These are phyloP conservation scores for Deroptyus accipitrinus DNA, from an alignment of 2,113 vertebrate genomes.

Conservation along the genomic window DNA sequence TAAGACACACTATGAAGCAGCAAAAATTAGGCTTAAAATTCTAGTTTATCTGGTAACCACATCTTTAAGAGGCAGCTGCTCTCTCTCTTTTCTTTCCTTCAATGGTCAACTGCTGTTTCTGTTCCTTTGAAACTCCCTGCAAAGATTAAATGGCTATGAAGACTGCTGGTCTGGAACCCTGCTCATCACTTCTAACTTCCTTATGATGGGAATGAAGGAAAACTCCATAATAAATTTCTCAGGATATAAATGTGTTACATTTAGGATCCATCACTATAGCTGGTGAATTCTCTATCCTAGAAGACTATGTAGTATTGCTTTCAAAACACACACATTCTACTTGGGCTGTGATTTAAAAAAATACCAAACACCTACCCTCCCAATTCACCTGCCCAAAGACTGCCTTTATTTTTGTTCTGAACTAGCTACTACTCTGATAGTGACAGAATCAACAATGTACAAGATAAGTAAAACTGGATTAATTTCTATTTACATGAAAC, in stretches of 20 bases:
- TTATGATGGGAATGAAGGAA: background rate
- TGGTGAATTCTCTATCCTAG: background rate
- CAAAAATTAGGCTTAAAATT: background rate
- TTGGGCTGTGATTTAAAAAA: background rate
- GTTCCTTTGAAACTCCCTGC: background rate
- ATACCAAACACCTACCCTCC: rapidly evolving
- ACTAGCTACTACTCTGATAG: background rate
- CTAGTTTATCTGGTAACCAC: background rate
- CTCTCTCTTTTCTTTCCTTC: background rate
- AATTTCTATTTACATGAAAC: background rate
- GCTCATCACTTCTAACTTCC: background rate
- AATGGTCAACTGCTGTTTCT: background rate
- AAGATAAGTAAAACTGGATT: background rate
- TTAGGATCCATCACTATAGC: background rate
- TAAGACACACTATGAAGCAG: background rate
- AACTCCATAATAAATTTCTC: background rate
- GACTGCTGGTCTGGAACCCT: background rate
- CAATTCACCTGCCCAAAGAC: background rate
- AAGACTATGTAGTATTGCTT: background rate
- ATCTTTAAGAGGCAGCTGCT: background rate
- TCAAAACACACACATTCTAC: background rate
- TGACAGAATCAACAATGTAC: background rate
- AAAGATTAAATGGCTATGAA: background rate
- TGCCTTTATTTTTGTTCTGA: background rate
- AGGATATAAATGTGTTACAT: background rate